Conservation (phyloP, 92 coral and sea anemone genomes). For the Blastomussa wellsi region DNA sequence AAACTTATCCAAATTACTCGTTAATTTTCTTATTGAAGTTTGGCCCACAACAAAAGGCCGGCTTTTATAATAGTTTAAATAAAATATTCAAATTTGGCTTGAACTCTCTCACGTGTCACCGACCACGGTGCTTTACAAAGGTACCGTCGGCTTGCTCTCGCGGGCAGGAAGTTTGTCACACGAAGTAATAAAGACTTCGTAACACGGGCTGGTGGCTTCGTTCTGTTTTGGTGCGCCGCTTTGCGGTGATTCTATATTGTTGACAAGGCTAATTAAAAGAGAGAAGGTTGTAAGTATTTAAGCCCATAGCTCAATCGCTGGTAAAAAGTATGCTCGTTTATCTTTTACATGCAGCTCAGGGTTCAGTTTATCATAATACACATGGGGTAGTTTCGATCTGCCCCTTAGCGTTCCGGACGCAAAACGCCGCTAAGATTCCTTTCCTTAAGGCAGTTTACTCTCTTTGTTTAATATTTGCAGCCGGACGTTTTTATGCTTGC, state of each 20-base stretch:
- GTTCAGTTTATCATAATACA: background rate
- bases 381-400: background rate
- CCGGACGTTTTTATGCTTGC: slow-evolving; percentile 24
- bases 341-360: background rate
- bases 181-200: slow-evolving; percentile 76
- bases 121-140: slow-evolving; percentile 65
- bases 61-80: slow-evolving; percentile 88
- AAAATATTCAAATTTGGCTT: slow-evolving; percentile 90
- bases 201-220: slow-evolving; percentile 75
- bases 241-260: slow-evolving; percentile 61
- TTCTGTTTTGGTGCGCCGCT: slow-evolving; percentile 76
- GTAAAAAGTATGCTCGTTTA: background rate
- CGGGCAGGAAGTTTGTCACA: slow-evolving; percentile 59
- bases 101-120: slow-evolving; percentile 56
- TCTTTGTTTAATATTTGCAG: slow-evolving; percentile 24
- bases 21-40: slow-evolving; percentile 99
- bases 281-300: slow-evolving; percentile 33
- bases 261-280: slow-evolving; percentile 81
- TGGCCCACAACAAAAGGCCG: slow-evolving; percentile 99
- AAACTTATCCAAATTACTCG: slow-evolving; percentile 99
- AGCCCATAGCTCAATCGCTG: background rate
- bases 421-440: slow-evolving; percentile 21
- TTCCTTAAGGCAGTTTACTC: slow-evolving; percentile 29
- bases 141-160: slow-evolving; percentile 64
- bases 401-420: slow-evolving; percentile 41